Evolutionary conservation across 2,113 vertebrate genomes (phyloP).

Genomic region (Balaeniceps rex): DNA sequence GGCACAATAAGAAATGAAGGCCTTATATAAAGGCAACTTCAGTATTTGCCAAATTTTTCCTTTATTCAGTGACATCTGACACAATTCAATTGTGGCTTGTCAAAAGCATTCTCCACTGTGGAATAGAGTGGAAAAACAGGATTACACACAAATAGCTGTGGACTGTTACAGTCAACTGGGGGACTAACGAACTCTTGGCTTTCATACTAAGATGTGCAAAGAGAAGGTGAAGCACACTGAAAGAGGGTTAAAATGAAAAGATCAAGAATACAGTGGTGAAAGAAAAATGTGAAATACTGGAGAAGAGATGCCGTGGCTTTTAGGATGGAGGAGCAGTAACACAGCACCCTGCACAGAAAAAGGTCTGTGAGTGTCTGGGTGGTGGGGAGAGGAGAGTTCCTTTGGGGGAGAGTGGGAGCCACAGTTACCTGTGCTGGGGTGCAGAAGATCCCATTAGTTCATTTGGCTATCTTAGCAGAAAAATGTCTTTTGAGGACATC

Average conservation of each 20-base stretch:
- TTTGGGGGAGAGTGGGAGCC: background rate
- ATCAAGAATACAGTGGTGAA: background rate
- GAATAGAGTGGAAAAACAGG: slow-evolving; percentile 36
- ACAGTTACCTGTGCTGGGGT: background rate
- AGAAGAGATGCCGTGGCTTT: background rate
- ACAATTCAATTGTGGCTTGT: slow-evolving; percentile 58
- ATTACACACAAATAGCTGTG: background rate
- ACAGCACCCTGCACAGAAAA: background rate
- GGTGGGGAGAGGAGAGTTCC: background rate
- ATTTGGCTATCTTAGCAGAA: background rate
- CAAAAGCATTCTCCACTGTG: slow-evolving; percentile 56
- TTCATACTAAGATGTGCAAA: background rate
- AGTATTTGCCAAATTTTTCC: background rate
- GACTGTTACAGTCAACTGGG: background rate
- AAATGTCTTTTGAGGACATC: background rate
- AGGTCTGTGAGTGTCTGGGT: background rate
- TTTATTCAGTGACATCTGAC: slow-evolving; percentile 1
- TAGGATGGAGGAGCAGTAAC: background rate
- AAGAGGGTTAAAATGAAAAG: background rate
- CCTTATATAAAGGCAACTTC: background rate
- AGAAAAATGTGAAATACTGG: background rate
- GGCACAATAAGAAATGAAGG: background rate
- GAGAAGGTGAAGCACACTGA: background rate
- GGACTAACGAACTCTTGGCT: background rate
- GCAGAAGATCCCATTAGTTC: background rate